phyloP scores from a whole-genome alignment of 2,113 vertebrate genomes.

The Echinops telfairi region DNA sequence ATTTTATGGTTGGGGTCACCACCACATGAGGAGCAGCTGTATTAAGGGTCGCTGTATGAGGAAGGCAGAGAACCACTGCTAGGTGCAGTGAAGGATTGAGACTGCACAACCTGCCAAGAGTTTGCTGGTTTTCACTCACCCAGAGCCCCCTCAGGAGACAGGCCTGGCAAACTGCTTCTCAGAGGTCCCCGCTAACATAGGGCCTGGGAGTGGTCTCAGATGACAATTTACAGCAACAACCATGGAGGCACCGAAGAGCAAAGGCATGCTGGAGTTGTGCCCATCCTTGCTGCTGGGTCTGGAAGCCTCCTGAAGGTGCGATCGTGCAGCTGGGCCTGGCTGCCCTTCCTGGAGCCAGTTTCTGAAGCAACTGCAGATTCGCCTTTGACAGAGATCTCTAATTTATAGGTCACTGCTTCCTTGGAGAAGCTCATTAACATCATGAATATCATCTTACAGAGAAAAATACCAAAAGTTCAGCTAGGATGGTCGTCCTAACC shows the following conservation, averaged over 20 bases:
- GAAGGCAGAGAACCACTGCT: no score
- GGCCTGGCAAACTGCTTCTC: not conserved
- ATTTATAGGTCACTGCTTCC: not conserved
- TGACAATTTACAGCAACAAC: not conserved
- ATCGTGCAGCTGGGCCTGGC: not conserved
- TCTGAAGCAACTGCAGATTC: not conserved
- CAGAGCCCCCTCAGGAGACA: not conserved
- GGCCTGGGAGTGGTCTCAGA: not conserved
- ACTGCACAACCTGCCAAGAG: not conserved
- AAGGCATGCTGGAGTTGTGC: not conserved
- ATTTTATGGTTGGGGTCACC: no score
- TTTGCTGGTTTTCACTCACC: not conserved
- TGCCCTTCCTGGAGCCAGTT: not conserved
- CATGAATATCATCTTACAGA: not conserved
- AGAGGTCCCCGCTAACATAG: not conserved
- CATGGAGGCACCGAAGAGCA: not conserved
- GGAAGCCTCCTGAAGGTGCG: not conserved
- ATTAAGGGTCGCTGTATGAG: no score
- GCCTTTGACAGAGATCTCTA: not conserved
- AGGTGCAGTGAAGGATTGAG: not conserved
- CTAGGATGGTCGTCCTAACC: not conserved
- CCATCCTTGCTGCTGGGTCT: accelerated
- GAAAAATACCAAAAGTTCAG: not conserved
- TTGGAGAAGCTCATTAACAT: not conserved
- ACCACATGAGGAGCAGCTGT: no score